Base-by-base conservation (phyloP, 1,140 invertebrate genomes). In the Bombus soroeensis region DNA sequence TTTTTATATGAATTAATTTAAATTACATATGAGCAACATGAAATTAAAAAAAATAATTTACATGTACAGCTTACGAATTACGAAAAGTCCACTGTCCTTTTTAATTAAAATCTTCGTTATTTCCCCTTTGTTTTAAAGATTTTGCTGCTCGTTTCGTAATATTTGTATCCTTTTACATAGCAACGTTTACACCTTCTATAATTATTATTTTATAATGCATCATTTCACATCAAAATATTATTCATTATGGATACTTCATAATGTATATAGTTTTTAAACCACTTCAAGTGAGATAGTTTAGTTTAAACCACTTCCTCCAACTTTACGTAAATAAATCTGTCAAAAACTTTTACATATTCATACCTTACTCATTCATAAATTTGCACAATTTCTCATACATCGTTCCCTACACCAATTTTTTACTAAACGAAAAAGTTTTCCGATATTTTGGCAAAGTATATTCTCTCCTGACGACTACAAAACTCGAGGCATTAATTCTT, bases 41-140 rank as follows among this genome's bases (percentile, higher is more conserved):
- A 13, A 47, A 43, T 28, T 47, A 3, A 13, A 32, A 32, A 72
- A 32, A 73, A 68, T 34, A 43, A 13, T 32, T 32, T n/a, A 13
- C 13, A 28, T 13, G 3, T 25, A 39, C n/a, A 70, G 9, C 37
- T 70, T 15, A 12, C 2, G 15, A 18, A 32, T 72, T 72, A 47
- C n/a, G 28, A 32, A 73, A 43, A 32, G 8, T 32, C n/a, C 28
- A 10, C 13, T 73, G 41, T 22, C 28, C 25, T 71, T 71, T 71
- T 71, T 71, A 71, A 73, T 73, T 73, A 73, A 73, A 73, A 41
- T 22, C 15, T 43, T 73, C n/a, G 28, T 32, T 18, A 43, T 43
- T 15, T 15, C 0, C n/a, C 18, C 43, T 73, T 43, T 43, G 15
- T 10, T 12, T 68, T 8, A 22, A 15, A 41, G 25, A 71, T 37